Percentiles rank a stretch among this genome's conserved stretches.
Conservation (phyloP, 2,113 vertebrate species). For the Eclectus roratus region DNA sequence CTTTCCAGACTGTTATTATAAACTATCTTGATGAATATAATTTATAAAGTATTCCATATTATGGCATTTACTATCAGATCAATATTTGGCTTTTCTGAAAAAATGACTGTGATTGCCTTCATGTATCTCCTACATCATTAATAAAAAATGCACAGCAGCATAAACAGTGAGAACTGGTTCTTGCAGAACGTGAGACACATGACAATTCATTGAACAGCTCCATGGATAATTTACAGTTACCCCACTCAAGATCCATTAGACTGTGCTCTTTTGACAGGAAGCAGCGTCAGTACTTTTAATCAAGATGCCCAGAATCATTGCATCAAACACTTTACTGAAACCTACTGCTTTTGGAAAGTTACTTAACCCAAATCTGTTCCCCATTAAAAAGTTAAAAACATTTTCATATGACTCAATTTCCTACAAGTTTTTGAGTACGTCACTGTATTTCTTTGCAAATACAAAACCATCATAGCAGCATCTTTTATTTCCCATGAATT, state of each 20-base stretch:
- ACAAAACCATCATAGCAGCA: neutral
- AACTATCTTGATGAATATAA: neutral
- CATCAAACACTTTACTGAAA: neutral
- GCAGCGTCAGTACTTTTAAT: neutral
- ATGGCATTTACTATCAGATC: neutral
- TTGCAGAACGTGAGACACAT: neutral
- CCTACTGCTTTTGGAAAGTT: neutral
- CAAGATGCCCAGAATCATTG: neutral
- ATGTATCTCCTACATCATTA: neutral
- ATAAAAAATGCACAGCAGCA: neutral
- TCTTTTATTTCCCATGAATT: neutral
- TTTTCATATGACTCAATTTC: neutral
- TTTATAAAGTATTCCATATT: neutral
- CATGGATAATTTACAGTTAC: neutral
- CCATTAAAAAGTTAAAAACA: neutral
- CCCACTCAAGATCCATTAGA: neutral
- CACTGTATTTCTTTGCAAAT: neutral
- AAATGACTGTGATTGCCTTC: neutral
- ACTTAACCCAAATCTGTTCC: neutral
- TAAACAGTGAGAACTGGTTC: neutral
- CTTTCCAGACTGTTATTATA: neutral
- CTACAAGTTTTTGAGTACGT: neutral
- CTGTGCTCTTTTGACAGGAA: neutral
- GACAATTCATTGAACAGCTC: neutral
- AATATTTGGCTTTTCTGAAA: neutral